These are phyloP conservation scores for Etheostoma perlongum DNA, from an alignment of 2,797 vertebrate species.

Conservation along the genomic window DNA sequence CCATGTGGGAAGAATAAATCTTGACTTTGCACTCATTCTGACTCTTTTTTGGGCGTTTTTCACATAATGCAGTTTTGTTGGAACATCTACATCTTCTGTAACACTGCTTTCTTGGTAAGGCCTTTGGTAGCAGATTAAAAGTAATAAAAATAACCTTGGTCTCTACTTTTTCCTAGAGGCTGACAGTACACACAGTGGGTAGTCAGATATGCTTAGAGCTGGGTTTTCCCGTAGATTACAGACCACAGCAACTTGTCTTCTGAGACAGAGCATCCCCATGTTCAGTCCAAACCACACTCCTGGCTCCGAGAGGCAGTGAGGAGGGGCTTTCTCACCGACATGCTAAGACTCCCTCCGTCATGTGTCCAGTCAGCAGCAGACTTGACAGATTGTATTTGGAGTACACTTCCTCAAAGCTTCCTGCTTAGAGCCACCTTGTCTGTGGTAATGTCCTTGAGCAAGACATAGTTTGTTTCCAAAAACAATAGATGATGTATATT, in stretches of 20 bases:
- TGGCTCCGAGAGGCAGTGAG: slow-evolving; percentile 46
- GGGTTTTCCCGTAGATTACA: slow-evolving; percentile 56
- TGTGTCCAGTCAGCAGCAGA: slow-evolving; percentile 50
- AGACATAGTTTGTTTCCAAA: background rate
- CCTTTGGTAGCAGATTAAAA: slow-evolving; percentile 59
- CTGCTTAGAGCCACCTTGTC: slow-evolving; percentile 19
- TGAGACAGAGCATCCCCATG: slow-evolving; percentile 57
- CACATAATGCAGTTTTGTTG: slow-evolving; percentile 34
- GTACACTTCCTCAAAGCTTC: slow-evolving; percentile 13
- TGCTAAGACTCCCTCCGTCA: slow-evolving; percentile 59
- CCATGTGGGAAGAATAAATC: slow-evolving; percentile 51
- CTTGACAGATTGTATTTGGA: slow-evolving; percentile 34
- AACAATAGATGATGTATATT: background rate
- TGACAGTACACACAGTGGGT: background rate
- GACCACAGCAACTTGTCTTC: slow-evolving; percentile 61
- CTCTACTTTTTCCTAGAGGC: slow-evolving; percentile 22
- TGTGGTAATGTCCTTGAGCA: slow-evolving; percentile 26
- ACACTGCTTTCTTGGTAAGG: slow-evolving; percentile 32
- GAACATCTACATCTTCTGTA: slow-evolving; percentile 28
- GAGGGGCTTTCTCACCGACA: slow-evolving; percentile 66
- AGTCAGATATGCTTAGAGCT: slow-evolving; percentile 31
- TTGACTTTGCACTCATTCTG: slow-evolving; percentile 35
- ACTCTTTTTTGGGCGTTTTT: slow-evolving; percentile 10
- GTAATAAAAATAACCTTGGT: slow-evolving; percentile 49
- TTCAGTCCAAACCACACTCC: slow-evolving; percentile 57